Percentiles rank a stretch among this genome's conserved stretches.
These are phyloP conservation scores for Piliocolobus tephrosceles DNA, from an alignment of 2,113 vertebrate genomes.

Conservation along the genomic window DNA sequence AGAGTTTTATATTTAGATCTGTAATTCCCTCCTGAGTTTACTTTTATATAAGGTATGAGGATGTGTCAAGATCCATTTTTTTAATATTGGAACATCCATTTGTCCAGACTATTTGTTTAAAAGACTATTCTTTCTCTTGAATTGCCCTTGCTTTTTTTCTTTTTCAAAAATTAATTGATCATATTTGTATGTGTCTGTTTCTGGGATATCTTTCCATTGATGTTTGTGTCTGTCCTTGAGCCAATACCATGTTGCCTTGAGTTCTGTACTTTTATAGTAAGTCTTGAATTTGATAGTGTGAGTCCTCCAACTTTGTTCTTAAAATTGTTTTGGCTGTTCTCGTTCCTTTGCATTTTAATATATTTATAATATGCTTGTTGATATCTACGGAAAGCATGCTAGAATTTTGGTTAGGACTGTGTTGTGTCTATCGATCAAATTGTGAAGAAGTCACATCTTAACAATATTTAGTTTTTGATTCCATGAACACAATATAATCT, in stretches of 20 bases:
- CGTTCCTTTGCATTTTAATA: not conserved
- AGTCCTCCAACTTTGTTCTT: not conserved
- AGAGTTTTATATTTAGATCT: conserved; percentile 1
- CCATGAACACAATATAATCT: not conserved
- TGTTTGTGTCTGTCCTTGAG: not conserved
- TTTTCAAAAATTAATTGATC: not conserved
- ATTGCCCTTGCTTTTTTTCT: not conserved
- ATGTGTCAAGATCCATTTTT: not conserved
- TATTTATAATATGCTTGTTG: conserved; percentile 12
- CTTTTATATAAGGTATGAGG: not conserved
- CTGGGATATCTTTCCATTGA: not conserved
- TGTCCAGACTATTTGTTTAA: not conserved
- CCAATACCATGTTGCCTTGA: not conserved
- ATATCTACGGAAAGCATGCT: not conserved
- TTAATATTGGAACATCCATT: not conserved
- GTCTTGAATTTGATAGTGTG: not conserved
- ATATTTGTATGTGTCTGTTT: not conserved
- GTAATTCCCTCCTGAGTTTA: not conserved
- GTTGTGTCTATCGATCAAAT: not conserved
- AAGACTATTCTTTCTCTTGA: not conserved
- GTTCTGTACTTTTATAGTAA: not conserved
- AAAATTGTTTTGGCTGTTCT: not conserved
- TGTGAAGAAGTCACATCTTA: not conserved
- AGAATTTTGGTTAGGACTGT: not conserved
- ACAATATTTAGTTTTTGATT: not conserved